phyloP scores from a whole-genome alignment of 2,888 invertebrate genomes.

The Flexamia atlantica region DNA sequence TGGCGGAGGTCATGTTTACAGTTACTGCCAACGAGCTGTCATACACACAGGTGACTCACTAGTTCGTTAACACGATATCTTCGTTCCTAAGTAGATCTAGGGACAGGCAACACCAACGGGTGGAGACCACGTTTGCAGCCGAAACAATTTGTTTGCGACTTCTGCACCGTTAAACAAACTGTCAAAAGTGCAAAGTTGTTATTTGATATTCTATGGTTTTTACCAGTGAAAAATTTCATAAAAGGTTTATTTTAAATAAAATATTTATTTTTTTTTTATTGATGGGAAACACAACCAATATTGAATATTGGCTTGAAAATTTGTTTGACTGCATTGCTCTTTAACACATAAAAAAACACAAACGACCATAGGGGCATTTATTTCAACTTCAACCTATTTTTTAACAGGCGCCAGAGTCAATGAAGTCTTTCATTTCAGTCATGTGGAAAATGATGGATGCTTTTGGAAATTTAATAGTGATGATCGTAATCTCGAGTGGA shows the following conservation, averaged over 20 bases:
- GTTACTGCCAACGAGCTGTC: slow-evolving; percentile 97
- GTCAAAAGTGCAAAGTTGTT: no score
- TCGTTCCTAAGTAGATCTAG: no score
- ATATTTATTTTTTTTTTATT: neutral
- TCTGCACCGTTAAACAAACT: no score
- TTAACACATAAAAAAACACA: no score
- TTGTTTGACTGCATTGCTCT: neutral
- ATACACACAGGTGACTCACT: slow-evolving; percentile 91
- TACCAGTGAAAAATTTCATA: neutral
- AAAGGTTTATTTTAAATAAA: slow-evolving; percentile 1
- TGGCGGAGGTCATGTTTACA: slow-evolving; percentile 97
- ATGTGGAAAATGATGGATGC: slow-evolving; percentile 95
- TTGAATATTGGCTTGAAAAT: neutral
- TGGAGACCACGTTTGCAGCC: no score
- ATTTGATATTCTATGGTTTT: neutral
- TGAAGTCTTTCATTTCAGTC: slow-evolving; percentile 97
- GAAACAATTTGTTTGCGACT: no score
- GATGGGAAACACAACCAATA: neutral
- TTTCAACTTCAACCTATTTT: neutral
- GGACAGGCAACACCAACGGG: no score
- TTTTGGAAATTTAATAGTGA: slow-evolving; percentile 95
- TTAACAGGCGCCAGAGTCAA: slow-evolving; percentile 87
- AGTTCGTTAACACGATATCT: no score
- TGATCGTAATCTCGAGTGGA: slow-evolving; percentile 90
- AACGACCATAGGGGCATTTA: no score